A percentile compares a stretch with the other conserved stretches of the same genome.
These are phyloP conservation scores for Sebastiscus albofasciatus DNA, from an alignment of 2,797 vertebrate species.

Conservation along the genomic window DNA sequence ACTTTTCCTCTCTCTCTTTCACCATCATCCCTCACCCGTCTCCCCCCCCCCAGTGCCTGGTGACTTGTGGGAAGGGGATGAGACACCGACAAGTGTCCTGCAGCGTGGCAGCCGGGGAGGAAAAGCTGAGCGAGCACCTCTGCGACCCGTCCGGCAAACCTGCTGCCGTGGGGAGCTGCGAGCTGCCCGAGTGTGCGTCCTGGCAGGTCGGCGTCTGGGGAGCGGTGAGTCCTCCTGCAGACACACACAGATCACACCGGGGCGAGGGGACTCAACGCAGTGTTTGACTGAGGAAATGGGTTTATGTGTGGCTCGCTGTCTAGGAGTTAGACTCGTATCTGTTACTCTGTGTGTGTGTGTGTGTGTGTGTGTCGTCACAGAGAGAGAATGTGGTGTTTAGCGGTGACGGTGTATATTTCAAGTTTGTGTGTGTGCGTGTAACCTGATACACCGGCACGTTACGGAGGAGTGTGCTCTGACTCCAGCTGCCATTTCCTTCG, in stretches of 20 bases:
- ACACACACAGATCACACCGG: constrained; percentile 12
- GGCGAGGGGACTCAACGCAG: constrained; percentile 34
- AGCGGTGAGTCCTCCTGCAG: constrained; percentile 84
- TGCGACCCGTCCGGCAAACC: constrained; percentile 88
- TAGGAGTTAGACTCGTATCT: constrained; percentile 25
- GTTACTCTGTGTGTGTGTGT: constrained; percentile 31
- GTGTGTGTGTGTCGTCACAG: constrained; percentile 22
- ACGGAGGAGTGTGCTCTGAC: constrained; percentile 58
- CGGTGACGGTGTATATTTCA: constrained; percentile 47
- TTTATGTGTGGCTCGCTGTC: constrained; percentile 59
- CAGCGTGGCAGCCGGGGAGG: constrained; percentile 77
- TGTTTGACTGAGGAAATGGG: constrained; percentile 60
- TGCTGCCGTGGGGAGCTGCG: constrained; percentile 82
- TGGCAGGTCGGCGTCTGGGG: constrained; percentile 96
- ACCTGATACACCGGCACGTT: constrained; percentile 59
- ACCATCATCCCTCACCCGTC: not conserved
- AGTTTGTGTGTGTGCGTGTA: constrained; percentile 35
- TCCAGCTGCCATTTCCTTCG: constrained; percentile 75
- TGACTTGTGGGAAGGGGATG: constrained; percentile 92
- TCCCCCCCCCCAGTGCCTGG: constrained; percentile 84
- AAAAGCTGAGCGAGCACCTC: constrained; percentile 86
- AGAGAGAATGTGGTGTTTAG: constrained; percentile 41
- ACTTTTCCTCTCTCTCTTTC: not conserved
- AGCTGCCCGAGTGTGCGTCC: constrained; percentile 88
- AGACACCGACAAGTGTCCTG: constrained; percentile 90